phyloP scores from a whole-genome alignment of 2,797 vertebrate genomes.

The Thamnophis elegans region DNA sequence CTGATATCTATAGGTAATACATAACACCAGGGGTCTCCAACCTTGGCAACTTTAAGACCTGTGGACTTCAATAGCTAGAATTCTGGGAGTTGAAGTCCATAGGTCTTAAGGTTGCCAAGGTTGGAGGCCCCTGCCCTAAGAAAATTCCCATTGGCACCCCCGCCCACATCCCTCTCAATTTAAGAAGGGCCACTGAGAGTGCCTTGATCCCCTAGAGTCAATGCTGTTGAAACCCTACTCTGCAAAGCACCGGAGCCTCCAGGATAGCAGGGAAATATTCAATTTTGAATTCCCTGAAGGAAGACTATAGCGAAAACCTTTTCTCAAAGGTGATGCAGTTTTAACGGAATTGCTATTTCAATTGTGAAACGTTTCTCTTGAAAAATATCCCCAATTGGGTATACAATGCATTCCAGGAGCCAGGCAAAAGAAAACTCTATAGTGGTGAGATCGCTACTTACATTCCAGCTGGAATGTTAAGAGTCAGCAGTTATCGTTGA shows the following conservation, averaged over 20 bases:
- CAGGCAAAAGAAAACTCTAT: background rate
- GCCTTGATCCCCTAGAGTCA: background rate
- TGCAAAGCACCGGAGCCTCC: background rate
- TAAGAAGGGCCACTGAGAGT: background rate
- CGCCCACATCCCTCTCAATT: background rate
- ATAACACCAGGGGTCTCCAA: too few species aligned
- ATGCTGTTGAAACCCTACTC: background rate
- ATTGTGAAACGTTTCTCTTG: background rate
- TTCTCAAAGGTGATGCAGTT: constrained; percentile 7
- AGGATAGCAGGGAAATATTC: background rate
- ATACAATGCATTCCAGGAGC: background rate
- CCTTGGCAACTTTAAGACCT: too few species aligned
- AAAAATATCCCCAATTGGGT: background rate
- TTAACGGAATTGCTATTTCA: background rate
- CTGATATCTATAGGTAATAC: too few species aligned
- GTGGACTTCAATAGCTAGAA: too few species aligned
- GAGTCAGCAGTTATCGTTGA: background rate
- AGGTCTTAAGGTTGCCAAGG: too few species aligned
- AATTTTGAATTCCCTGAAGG: background rate
- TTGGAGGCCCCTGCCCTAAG: background rate
- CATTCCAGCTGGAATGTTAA: background rate
- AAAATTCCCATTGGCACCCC: background rate
- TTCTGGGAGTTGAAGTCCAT: too few species aligned
- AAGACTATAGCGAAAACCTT: background rate
- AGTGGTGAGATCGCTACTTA: background rate